A percentile compares a stretch with the other conserved stretches of the same genome.
Evolutionary conservation across 2,888 invertebrate genomes (phyloP).

Genomic region (Drosophila melanosoma): DNA sequence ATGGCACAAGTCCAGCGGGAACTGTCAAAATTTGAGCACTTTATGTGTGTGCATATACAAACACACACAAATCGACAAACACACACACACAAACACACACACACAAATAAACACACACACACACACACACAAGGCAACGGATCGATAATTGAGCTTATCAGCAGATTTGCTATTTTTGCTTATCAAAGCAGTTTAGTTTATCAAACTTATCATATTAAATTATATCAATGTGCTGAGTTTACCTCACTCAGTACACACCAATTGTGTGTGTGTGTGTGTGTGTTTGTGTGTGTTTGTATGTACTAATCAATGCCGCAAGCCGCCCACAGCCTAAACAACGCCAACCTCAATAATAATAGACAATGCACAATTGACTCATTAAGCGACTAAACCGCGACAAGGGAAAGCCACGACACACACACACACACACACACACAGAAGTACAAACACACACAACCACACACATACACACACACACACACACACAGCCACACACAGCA

Average conservation of each 20-base stretch:
- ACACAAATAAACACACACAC: background rate
- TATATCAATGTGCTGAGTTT: conserved; percentile 67
- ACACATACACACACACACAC: background rate
- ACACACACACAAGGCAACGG: conserved; percentile 28
- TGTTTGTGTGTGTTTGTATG: conserved; percentile 19
- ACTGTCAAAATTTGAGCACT: conserved; percentile 58
- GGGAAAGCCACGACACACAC: conserved; percentile 42
- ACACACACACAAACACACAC: background rate
- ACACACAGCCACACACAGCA: background rate
- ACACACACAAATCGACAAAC: background rate
- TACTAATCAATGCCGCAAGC: conserved; percentile 71
- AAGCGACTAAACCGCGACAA: conserved; percentile 76
- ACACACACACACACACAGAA: conserved; percentile 14
- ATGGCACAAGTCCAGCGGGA: conserved; percentile 47
- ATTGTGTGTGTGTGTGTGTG: conserved; percentile 7
- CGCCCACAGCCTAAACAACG: conserved; percentile 52
- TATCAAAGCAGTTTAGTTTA: conserved; percentile 73
- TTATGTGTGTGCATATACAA: conserved; percentile 22
- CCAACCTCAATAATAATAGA: conserved; percentile 43
- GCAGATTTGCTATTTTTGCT: conserved; percentile 67
- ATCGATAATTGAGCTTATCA: conserved; percentile 79
- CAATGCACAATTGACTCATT: conserved; percentile 79
- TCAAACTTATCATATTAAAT: conserved; percentile 72
- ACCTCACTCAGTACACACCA: background rate
- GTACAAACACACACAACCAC: conserved; percentile 8